Evolutionary conservation across 92 coral and sea anemone species (phyloP).

Genomic region (Anthopleura xanthogrammica): DNA sequence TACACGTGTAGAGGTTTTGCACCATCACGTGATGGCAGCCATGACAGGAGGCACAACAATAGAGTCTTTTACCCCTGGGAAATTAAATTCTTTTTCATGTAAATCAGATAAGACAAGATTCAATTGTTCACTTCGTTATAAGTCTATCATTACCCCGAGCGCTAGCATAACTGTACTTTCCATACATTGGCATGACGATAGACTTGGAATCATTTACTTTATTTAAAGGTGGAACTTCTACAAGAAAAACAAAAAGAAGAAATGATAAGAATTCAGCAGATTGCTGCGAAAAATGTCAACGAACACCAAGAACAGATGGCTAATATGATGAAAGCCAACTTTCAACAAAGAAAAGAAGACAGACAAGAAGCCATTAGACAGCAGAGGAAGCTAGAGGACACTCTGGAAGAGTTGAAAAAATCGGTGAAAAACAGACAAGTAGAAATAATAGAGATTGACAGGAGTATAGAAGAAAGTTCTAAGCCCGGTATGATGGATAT

Average conservation of each 20-base stretch:
- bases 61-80: too few species aligned
- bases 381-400: background rate
- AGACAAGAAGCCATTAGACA: slow-evolving; percentile 2
- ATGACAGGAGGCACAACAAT: too few species aligned
- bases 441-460: slow-evolving; percentile 2
- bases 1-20: too few species aligned
- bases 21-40: too few species aligned
- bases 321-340: slow-evolving; percentile 6
- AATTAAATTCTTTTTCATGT: too few species aligned
- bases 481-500: background rate
- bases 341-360: slow-evolving; percentile 2
- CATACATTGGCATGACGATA: too few species aligned
- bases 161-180: too few species aligned
- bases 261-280: background rate
- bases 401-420: background rate
- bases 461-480: background rate
- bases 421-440: background rate
- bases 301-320: slow-evolving; percentile 6
- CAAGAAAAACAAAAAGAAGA: slow-evolving; percentile 11
- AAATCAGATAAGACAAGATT: too few species aligned
- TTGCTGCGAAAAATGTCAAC: background rate
- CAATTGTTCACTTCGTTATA: too few species aligned
- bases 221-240: background rate
- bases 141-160: too few species aligned
- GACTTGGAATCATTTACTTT: background rate